Percentiles rank a stretch among this genome's conserved stretches.
phyloP scores from a whole-genome alignment of 2,113 vertebrate genomes.

The Myanophis thanlyinensis region DNA sequence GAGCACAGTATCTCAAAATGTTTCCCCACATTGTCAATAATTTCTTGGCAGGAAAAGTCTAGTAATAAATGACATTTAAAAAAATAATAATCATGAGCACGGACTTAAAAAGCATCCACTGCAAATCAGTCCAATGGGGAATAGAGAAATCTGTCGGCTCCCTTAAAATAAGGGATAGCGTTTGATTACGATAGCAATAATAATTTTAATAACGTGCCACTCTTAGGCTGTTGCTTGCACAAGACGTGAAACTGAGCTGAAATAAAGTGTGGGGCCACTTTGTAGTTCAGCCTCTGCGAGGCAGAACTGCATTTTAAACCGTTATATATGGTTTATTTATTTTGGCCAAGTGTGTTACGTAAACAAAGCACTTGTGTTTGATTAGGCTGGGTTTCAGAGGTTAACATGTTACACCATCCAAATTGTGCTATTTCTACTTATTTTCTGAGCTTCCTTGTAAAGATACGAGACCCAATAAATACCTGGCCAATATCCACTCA shows the following conservation, averaged over 20 bases:
- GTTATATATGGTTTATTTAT: background rate
- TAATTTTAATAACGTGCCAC: background rate
- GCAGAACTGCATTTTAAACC: background rate
- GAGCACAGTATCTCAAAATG: background rate
- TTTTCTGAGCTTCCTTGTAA: background rate
- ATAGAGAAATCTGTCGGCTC: background rate
- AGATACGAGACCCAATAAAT: background rate
- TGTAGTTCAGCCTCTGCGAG: background rate
- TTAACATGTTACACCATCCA: background rate
- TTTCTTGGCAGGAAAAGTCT: background rate
- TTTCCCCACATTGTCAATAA: background rate
- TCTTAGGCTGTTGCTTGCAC: background rate
- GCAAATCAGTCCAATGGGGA: background rate
- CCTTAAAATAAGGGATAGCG: too few relatives aligned
- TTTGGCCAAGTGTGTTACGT: background rate
- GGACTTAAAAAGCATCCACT: background rate
- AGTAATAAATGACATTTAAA: background rate
- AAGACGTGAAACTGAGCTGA: background rate
- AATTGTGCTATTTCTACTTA: background rate
- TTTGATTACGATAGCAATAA: background rate
- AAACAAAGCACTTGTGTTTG: background rate
- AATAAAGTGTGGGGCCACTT: background rate
- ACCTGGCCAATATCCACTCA: background rate
- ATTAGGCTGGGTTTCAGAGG: background rate
- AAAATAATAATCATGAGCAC: background rate